Percentiles rank a stretch among this genome's conserved stretches.
Evolutionary conservation across 1,140 invertebrate species (phyloP).

Genomic region (Listronotus oregonensis): DNA sequence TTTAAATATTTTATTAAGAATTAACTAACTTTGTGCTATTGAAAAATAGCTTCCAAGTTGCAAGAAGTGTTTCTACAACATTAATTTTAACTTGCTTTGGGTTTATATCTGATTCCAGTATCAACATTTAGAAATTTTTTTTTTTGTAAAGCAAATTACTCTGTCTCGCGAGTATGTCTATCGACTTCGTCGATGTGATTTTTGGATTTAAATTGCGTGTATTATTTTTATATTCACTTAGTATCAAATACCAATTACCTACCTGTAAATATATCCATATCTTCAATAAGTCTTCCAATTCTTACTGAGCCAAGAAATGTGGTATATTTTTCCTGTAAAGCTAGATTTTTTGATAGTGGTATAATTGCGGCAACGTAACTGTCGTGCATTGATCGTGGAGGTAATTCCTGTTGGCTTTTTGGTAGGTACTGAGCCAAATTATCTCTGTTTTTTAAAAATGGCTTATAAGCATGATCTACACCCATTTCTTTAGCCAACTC

Average conservation of each 20-base stretch:
- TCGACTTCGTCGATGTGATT: too few species aligned
- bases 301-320: constrained; percentile 69
- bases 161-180: too few species aligned
- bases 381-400: constrained; percentile 64
- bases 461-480: constrained; percentile 45
- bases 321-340: constrained; percentile 71
- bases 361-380: constrained; percentile 72
- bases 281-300: constrained; percentile 78
- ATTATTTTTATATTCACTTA: too few species aligned
- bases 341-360: constrained; percentile 66
- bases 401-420: constrained; percentile 53
- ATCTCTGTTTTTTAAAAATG: constrained; percentile 37
- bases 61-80: too few species aligned
- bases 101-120: too few species aligned
- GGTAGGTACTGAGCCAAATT: constrained; percentile 45
- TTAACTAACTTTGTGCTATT: too few species aligned
- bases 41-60: too few species aligned
- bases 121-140: too few species aligned
- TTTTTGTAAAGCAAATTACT: too few species aligned
- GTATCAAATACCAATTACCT: constrained; percentile 54
- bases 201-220: too few species aligned
- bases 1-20: too few species aligned
- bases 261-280: constrained; percentile 78
- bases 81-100: too few species aligned
- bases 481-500: constrained; percentile 45